Evolutionary conservation across 37 sponge, comb jelly and placozoan species (phyloP), one percentile per base, ranked within the genome.

Genomic region (Sycon ciliatum): DNA sequence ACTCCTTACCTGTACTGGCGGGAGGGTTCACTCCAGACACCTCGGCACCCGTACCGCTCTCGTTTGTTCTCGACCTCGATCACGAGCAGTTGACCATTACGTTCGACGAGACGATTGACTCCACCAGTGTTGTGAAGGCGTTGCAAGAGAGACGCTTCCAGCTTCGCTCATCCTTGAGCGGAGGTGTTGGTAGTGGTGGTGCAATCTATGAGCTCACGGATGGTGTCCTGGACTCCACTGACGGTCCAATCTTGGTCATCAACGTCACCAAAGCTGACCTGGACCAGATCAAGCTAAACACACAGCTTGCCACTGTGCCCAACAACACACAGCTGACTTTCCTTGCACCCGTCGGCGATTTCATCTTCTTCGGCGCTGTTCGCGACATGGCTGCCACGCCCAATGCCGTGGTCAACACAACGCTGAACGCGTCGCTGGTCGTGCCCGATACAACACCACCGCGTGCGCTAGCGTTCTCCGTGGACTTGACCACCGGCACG

Each of bases 71-170:
- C 34, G 82, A 92, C 33, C 75, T 92, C n/a, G 87, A 85, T 20
- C 56, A 42, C 9, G 73, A 84, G 39, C 74, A 77, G 23, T 60
- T 92, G 23, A 20, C 46, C 6, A 69, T 92, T 18, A 82, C 83
- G 11, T 92, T 92, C 74, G 87, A 88, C 64, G 93, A 92, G 58
- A 92, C 93, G 24, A 57, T 92, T 5, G 85, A 83, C 9, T 37
- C 35, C 2, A 6, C 1, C 4, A 72, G 71, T 39, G 69, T 72
- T 7, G n/a, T n/a, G n/a, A n/a, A n/a, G n/a, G n/a, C n/a, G n/a
- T n/a, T n/a, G n/a, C n/a, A n/a, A n/a, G n/a, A n/a, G n/a, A n/a
- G n/a, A n/a, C n/a, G n/a, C n/a, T n/a, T n/a, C n/a, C n/a, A n/a
- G n/a, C n/a, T n/a, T n/a, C n/a, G n/a, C n/a, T n/a, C n/a, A n/a